Base-by-base conservation (phyloP, 1,140 invertebrate species). In the Drosophila pectinifera region DNA sequence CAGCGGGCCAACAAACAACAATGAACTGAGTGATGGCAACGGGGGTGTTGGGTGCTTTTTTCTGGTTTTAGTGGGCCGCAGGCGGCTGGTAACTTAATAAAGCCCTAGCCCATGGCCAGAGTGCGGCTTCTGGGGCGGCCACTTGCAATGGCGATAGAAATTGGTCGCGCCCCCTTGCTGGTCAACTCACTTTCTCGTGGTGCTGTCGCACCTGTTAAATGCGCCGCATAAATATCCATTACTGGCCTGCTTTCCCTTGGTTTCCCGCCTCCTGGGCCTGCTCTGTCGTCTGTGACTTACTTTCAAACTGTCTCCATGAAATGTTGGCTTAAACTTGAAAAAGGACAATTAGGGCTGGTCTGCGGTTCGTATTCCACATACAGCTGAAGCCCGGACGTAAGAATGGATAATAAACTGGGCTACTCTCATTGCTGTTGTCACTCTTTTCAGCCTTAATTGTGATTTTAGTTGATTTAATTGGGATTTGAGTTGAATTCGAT, bases 1-100 rank as follows among this genome's bases (percentile, higher is more conserved):
- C 83, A 88, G 36, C 61, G 84, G 79, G 54, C 72, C 79, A 80
- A 88, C 83, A 88, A 88, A 88, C 83, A 82, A 88, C 84, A 88
- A 88, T 88, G 67, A 88, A 56, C 57, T 34, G 45, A 70, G 42
- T 56, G 67, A 70, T 70, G 67, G 63, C 63, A 20, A 43, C 48
- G 41, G 46, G 38, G 57, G 26, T 38, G 20, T 28, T 34, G 34
- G 58, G 10, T 26, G 3, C 31, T 51, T 51, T 41, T 51, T 51
- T 10, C 48, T 34, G 49, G 49, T 31, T 26, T 64, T 61, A 18
- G 42, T 36, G 24, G 51, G 24, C 57, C 73, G 28, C 31, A 26
- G 38, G 11, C 41, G 28, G 59, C 38, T 48, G 28, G 67, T 70
- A 77, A 64, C 76, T 73, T 82, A 88, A 78, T 65, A 79, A 70